These are phyloP conservation scores for Lymantria monacha DNA, from an alignment of 2,888 invertebrate species.

Conservation along the genomic window DNA sequence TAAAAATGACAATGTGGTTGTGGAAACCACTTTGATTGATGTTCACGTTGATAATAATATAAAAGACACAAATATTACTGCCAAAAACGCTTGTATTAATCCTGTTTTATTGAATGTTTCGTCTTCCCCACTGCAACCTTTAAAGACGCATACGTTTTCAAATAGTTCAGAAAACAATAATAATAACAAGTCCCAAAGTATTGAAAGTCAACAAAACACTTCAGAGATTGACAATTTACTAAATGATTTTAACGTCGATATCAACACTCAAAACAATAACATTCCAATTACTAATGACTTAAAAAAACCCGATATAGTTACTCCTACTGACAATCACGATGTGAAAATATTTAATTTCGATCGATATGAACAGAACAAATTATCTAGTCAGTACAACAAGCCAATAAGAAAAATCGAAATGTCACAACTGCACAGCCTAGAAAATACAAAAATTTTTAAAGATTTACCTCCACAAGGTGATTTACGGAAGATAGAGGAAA, in stretches of 20 bases:
- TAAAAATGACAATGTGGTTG: slow-evolving; percentile 62
- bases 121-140: slow-evolving; percentile 73
- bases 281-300: slow-evolving; percentile 30
- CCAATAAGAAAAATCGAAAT: slow-evolving; percentile 72
- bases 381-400: slow-evolving; percentile 56
- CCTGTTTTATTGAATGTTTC: slow-evolving; percentile 72
- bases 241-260: slow-evolving; percentile 60
- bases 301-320: slow-evolving; percentile 41
- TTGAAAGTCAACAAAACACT: slow-evolving; percentile 53
- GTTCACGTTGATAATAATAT: slow-evolving; percentile 71
- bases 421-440: slow-evolving; percentile 71
- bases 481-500: slow-evolving; percentile 50
- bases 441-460: slow-evolving; percentile 75
- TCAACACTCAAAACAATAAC: slow-evolving; percentile 52
- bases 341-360: slow-evolving; percentile 80
- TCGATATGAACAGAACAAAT: slow-evolving; percentile 75
- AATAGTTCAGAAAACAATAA: slow-evolving; percentile 70
- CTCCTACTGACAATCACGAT: slow-evolving; percentile 58
- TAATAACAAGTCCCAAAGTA: slow-evolving; percentile 63
- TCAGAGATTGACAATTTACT: slow-evolving; percentile 66
- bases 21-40: slow-evolving; percentile 73
- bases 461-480: slow-evolving; percentile 63
- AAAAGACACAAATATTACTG: slow-evolving; percentile 55
- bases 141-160: slow-evolving; percentile 72
- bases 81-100: slow-evolving; percentile 61